phyloP scores from a whole-genome alignment of 2,888 invertebrate genomes.

The Anoplius nigerrimus region DNA sequence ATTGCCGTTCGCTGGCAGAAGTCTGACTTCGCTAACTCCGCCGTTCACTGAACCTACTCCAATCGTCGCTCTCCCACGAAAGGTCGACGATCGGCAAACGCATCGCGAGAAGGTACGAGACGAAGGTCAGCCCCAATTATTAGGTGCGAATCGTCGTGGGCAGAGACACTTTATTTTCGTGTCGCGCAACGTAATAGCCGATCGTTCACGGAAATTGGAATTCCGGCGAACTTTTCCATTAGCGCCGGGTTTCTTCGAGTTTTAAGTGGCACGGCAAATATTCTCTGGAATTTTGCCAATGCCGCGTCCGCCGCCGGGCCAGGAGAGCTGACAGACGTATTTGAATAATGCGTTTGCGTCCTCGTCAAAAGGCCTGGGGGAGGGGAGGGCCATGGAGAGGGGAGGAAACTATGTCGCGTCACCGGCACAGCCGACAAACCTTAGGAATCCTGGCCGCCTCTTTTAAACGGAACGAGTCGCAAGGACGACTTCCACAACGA shows the following conservation, averaged over 20 bases:
- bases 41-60: too few relatives aligned
- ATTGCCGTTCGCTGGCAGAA: too few relatives aligned
- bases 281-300: conserved; percentile 17
- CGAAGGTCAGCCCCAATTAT: too few relatives aligned
- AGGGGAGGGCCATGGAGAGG: not conserved
- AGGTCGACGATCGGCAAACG: too few relatives aligned
- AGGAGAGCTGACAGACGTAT: conserved; percentile 24
- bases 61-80: too few relatives aligned
- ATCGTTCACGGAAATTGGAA: conserved; percentile 17
- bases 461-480: too few relatives aligned
- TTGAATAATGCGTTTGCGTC: conserved; percentile 45
- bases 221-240: conserved; percentile 12
- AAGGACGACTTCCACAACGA: not conserved
- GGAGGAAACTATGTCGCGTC: not conserved
- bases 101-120: too few relatives aligned
- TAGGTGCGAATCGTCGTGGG: too few relatives aligned
- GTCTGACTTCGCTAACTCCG: too few relatives aligned
- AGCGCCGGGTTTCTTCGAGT: conserved; percentile 11
- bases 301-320: not conserved
- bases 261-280: conserved; percentile 25
- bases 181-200: not conserved
- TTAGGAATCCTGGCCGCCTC: too few relatives aligned
- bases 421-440: not conserved
- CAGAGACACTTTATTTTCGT: too few relatives aligned
- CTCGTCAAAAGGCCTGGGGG: conserved; percentile 15